Base-by-base conservation (phyloP, 1,140 invertebrate species). In the Conus ventricosus region DNA sequence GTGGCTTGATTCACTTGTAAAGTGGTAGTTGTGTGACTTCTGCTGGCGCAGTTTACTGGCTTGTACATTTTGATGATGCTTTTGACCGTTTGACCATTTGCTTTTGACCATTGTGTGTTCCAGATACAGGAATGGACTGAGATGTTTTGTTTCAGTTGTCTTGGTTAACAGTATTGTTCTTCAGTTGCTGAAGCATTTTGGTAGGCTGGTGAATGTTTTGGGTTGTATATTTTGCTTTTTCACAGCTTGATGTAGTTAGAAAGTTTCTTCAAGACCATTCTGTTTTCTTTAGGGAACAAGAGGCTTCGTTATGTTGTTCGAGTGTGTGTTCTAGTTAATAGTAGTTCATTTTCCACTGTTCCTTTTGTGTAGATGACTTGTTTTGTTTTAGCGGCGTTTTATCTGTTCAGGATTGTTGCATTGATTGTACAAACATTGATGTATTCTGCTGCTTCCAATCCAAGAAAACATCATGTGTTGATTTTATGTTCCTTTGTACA, bases 81-180 rank as follows among this genome's bases (percentile, higher is more conserved):
- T 39, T 39, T 39, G 39, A 39, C 39, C 39, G 39, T 39, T 39
- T 39, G 39, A 39, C 39, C 39, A 39, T 60, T 15, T 60, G 57
- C 57, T 60, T 71, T 71, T 71, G 23, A 71, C 67, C 67, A 71
- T 71, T 20, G 67, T 71, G 67, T 71, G 67, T 71, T 71, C 67
- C 67, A 63, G 13, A 23, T 23, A n/a, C 23, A 71, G 23, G 67
- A 71, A 71, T 71, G 23, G 23, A n/a, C 20, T 13, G 67, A 71
- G 67, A 23, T 20, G 23, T 71, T 20, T 23, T 20, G 57, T 71
- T n/a, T 13, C 20, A 71, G 67, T 23, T 71, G 67, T 71, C 20
- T 23, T 71, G 67, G 11, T 71, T 71, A 71, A 7, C 67, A n/a
- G 57, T 60, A 71, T 71, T 71, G 23, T 23, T 23, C 17, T 23